phyloP scores from a whole-genome alignment of 2,113 vertebrate species.

The Semnornis frantzii region DNA sequence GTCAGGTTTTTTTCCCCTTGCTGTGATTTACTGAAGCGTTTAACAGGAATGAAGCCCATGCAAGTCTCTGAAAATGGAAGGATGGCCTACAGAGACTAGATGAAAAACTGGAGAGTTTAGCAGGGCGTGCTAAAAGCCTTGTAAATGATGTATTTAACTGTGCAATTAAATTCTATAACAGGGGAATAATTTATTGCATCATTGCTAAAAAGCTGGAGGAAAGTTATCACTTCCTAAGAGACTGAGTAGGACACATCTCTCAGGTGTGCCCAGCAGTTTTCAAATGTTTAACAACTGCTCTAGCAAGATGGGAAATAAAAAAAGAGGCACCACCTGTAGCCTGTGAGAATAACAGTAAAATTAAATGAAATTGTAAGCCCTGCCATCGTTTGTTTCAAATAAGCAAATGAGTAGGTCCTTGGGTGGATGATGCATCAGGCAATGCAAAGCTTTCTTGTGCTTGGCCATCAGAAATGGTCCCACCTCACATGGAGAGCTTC shows the following conservation, averaged over 20 bases:
- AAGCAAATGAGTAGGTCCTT: accelerated
- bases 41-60: constrained; percentile 19
- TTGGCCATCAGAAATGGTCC: not conserved
- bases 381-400: not conserved
- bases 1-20: not conserved
- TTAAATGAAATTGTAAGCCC: not conserved
- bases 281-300: not conserved
- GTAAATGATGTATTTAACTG: constrained; percentile 28
- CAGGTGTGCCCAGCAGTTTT: not conserved
- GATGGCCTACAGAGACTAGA: not conserved
- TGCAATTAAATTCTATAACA: not conserved
- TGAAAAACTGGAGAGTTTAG: constrained; percentile 22
- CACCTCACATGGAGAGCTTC: accelerated
- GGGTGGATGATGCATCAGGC: not conserved
- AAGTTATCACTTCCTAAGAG: not conserved
- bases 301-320: not conserved
- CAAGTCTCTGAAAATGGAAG: not conserved
- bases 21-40: not conserved
- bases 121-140: constrained; percentile 41
- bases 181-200: constrained; percentile 39
- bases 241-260: not conserved
- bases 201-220: not conserved
- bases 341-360: not conserved
- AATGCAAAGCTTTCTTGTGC: not conserved
- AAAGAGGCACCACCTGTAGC: not conserved